Percentiles rank a stretch among this genome's conserved stretches.
These are phyloP conservation scores for Brassicogethes aeneus DNA, from an alignment of 2,888 invertebrate genomes.

Conservation along the genomic window DNA sequence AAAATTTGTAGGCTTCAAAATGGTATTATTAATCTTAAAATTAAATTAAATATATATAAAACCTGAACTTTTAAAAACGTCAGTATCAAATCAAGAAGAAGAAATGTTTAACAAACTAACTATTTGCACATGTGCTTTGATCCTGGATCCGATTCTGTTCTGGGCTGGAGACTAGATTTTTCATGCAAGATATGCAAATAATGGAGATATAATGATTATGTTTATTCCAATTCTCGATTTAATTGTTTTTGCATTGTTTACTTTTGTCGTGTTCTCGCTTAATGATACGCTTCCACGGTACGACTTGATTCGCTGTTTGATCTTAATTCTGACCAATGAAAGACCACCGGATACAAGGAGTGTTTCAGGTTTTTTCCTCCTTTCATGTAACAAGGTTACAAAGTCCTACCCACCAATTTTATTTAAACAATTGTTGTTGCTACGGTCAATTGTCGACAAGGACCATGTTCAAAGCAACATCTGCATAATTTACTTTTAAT, in stretches of 20 bases:
- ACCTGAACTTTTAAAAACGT: no score
- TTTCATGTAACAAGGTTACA: slow-evolving; percentile 1
- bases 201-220: slow-evolving; percentile 13
- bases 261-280: not conserved
- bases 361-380: slow-evolving; percentile 14
- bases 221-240: slow-evolving; percentile 2
- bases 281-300: slow-evolving; percentile 12
- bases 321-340: slow-evolving; percentile 27
- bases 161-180: slow-evolving; percentile 5
- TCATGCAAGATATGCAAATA: slow-evolving; percentile 12
- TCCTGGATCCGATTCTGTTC: no score
- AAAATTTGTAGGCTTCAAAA: no score
- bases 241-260: not conserved
- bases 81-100: no score
- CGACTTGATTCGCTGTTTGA: slow-evolving; percentile 27
- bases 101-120: no score
- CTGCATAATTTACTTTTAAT: not conserved
- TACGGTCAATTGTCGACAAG: not conserved
- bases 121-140: no score
- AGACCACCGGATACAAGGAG: slow-evolving; percentile 28
- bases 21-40: no score
- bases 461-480: not conserved
- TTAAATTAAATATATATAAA: no score
- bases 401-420: not conserved
- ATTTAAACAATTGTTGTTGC: not conserved